These are phyloP conservation scores for Athalia cordata DNA, from an alignment of 2,888 invertebrate species.

Conservation along the genomic window DNA sequence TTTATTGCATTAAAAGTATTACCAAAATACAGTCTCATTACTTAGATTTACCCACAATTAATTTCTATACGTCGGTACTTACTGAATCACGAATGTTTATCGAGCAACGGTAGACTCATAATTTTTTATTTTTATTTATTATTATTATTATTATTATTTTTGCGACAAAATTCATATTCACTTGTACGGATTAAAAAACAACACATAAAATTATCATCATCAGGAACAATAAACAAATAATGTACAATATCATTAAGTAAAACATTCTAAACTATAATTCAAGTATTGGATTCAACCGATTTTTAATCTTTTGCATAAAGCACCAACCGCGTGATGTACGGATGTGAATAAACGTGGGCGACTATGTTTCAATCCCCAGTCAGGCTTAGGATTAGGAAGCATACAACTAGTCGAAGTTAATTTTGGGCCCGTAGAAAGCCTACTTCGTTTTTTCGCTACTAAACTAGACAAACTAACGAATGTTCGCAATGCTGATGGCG, in stretches of 20 bases:
- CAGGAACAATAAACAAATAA: constrained; percentile 51
- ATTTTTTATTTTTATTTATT: constrained; percentile 44
- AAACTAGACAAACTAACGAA: not conserved
- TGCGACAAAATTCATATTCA: constrained; percentile 66
- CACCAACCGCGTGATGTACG: constrained; percentile 53
- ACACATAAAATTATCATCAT: not conserved
- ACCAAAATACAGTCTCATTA: constrained; percentile 54
- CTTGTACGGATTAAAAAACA: not conserved
- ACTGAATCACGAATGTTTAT: constrained; percentile 20
- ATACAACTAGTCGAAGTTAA: not conserved
- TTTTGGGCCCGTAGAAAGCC: constrained; percentile 10
- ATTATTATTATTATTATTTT: constrained; percentile 62
- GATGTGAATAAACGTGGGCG: constrained; percentile 57
- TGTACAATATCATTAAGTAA: constrained; percentile 49
- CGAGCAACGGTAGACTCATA: constrained; percentile 1
- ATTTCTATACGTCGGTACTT: not conserved
- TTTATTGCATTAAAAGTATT: constrained; percentile 68
- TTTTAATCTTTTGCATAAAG: constrained; percentile 52
- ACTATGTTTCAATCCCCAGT: constrained; percentile 58
- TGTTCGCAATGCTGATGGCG: constrained; percentile 2
- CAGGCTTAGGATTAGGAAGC: constrained; percentile 60
- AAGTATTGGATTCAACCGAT: constrained; percentile 35
- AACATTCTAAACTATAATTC: constrained; percentile 12
- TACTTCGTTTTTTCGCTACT: constrained; percentile 17
- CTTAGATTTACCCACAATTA: not conserved